Evolutionary conservation across 2,888 invertebrate genomes (phyloP).

Genomic region (Andrena bucephala): DNA sequence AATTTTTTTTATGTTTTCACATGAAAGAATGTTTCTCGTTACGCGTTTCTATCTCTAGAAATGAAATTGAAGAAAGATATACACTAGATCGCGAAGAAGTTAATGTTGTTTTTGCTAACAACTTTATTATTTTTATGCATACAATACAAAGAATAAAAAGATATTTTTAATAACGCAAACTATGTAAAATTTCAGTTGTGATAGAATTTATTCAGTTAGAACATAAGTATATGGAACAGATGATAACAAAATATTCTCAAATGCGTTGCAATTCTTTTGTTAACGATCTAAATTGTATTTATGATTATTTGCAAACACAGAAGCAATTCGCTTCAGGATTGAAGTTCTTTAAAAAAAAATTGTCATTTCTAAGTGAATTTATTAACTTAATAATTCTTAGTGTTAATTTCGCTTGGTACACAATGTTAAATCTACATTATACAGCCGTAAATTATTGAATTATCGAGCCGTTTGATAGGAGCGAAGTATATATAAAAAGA

Average conservation of each 20-base stretch:
- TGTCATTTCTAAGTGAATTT: neutral
- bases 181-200: neutral
- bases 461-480: neutral
- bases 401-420: neutral
- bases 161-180: neutral
- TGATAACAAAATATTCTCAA: neutral
- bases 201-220: slow-evolving; percentile 3
- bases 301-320: no score
- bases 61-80: neutral
- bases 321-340: neutral
- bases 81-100: neutral
- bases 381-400: slow-evolving; percentile 3
- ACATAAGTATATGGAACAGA: neutral
- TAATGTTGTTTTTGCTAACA: slow-evolving; percentile 4
- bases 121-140: neutral
- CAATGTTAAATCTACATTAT: neutral
- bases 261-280: neutral
- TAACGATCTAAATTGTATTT: slow-evolving; percentile 9
- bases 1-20: slow-evolving; percentile 75
- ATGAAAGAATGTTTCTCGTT: slow-evolving; percentile 62
- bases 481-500: neutral
- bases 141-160: neutral
- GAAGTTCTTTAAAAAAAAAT: neutral
- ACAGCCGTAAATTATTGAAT: slow-evolving; percentile 3
- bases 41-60: neutral